Conservation (phyloP, 2,888 invertebrate genomes). For the Eupithecia inturbata region DNA sequence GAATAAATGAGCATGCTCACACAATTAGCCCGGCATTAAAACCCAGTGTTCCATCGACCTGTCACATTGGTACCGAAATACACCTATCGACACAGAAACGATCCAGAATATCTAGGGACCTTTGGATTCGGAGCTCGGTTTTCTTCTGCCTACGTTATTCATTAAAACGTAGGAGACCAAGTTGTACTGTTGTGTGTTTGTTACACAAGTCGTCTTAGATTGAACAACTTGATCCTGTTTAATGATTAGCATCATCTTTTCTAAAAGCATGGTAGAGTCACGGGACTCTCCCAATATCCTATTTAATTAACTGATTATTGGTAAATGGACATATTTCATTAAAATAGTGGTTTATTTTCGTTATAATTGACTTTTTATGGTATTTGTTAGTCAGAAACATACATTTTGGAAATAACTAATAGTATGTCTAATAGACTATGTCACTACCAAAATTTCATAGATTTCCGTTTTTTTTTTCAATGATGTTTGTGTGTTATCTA, state of each 20-base stretch:
- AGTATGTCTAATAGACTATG: not conserved
- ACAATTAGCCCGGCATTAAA: conserved; percentile 42
- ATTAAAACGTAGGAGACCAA: not conserved
- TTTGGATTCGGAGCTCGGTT: conserved; percentile 20
- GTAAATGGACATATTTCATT: not conserved
- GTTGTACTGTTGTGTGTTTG: not conserved
- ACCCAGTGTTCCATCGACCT: conserved; percentile 46
- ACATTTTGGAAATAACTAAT: not conserved
- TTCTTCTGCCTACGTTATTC: not conserved
- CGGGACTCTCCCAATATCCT: not conserved
- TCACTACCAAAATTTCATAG: not conserved
- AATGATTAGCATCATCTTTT: not conserved
- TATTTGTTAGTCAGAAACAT: too few species aligned
- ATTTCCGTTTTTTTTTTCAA: not conserved
- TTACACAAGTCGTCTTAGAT: not conserved
- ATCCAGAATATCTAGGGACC: conserved; percentile 20
- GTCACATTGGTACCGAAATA: conserved; percentile 60
- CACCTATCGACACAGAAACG: conserved; percentile 43
- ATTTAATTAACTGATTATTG: not conserved
- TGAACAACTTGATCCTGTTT: not conserved
- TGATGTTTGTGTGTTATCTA: not conserved
- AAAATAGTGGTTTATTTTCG: not conserved
- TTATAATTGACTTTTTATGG: not conserved
- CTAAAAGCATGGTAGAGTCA: too few species aligned
- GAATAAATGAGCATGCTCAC: conserved; percentile 26